Evolutionary conservation across 2,888 invertebrate species (phyloP), one percentile per base, ranked within the genome.

Genomic region (Chelonus formosanus): DNA sequence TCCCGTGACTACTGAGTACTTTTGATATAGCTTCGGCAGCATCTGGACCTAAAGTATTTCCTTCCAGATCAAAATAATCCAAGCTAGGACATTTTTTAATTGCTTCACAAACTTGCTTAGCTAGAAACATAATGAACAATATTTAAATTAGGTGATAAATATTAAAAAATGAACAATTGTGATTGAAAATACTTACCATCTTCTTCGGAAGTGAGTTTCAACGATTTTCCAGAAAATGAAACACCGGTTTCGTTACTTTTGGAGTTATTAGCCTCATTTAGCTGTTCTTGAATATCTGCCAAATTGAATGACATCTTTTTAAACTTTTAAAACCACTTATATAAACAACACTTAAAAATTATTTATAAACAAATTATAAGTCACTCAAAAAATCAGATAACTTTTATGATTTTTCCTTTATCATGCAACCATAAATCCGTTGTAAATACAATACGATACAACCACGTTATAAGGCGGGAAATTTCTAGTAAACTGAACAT

Each of bases 11-110:
- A 74, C 92, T 90, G 52, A 98, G 84, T 0, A 93, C 92, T 78
- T 91, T 89, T 0, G 93, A 93, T 63, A 98, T 92, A 1, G 89
- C 93, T 78, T 91, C 88, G 0, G 97, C 95, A 0, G 97, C 97
- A 10, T 91, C 90, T 7, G 96, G 93, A 0, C 98, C 97, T 32
- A 98, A 85, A 0, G 97, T 97, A 81, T 98, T 98, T 5, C 97
- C 98, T 72, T 96, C 95, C 44, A 98, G 86, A 65, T 94, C 91
- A 4, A 98, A 86, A 73, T 88, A 92, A 62, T 89, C 88, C 65
- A 97, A 86, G 44, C 89, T 85, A 0, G 88, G 84, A 76, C 92
- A 92, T 60, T 87, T 86, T 70, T 90, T 86, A 63, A 98, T 94
- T 0, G 91, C 93, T 10, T 91, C 88, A 3, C 93, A 88, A 3